Conservation (phyloP, 1,140 invertebrate genomes). For the Hirudo medicinalis region DNA sequence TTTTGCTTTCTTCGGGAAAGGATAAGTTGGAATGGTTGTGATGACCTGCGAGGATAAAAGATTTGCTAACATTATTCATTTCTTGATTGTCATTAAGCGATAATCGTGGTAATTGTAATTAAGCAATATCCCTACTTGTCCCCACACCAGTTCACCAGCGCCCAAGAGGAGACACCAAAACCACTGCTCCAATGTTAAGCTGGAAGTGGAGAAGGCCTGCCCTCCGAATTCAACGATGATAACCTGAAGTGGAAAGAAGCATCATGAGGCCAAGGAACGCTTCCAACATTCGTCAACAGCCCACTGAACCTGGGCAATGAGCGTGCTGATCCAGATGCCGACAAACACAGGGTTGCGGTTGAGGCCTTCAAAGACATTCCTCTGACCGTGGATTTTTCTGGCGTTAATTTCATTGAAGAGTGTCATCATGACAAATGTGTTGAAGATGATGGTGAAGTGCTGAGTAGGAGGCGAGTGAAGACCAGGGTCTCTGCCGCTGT, state of each 20-base stretch:
- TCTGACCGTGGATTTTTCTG: constrained; percentile 92
- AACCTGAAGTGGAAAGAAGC: constrained; percentile 48
- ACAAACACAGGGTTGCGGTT: constrained; percentile 96
- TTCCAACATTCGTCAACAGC: neutral
- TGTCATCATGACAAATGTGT: constrained; percentile 99
- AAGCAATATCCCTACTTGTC: constrained; percentile 54
- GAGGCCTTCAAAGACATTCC: constrained; percentile 75
- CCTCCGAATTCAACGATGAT: constrained; percentile 93
- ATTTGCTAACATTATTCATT: neutral
- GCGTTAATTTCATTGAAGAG: constrained; percentile 98
- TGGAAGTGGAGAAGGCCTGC: constrained; percentile 83
- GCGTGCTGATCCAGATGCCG: constrained; percentile 83
- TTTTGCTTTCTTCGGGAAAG: constrained; percentile 57
- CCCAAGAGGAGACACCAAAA: constrained; percentile 97
- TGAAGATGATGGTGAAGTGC: constrained; percentile 97
- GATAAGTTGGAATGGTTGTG: constrained; percentile 84
- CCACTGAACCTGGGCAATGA: constrained; percentile 64
- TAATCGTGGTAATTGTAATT: neutral
- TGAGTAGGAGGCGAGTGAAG: constrained; percentile 53
- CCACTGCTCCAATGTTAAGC: constrained; percentile 86
- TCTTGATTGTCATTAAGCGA: neutral
- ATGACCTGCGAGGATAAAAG: constrained; percentile 45
- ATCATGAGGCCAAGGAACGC: neutral
- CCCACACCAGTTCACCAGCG: constrained; percentile 86
- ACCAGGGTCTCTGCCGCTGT: constrained; percentile 52